Evolutionary conservation across 2,113 vertebrate species (phyloP).

Genomic region (Budorcas taxicolor): DNA sequence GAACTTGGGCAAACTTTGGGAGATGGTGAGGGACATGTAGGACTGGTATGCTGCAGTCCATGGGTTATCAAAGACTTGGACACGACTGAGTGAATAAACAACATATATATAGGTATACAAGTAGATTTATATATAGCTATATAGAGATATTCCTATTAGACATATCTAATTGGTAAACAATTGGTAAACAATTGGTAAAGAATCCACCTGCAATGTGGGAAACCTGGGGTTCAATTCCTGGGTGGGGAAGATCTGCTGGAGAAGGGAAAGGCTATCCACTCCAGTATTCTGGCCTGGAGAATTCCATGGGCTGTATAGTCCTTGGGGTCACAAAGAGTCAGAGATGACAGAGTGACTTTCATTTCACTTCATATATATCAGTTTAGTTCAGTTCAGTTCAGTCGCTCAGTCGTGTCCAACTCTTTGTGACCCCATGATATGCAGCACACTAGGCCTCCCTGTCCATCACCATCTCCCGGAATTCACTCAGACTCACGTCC

Average conservation of each 20-base stretch:
- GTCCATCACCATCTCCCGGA: too few species aligned
- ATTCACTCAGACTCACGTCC: too few species aligned
- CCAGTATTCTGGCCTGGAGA: background rate
- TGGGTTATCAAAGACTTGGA: background rate
- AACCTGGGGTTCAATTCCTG: background rate
- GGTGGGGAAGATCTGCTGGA: background rate
- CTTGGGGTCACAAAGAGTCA: background rate
- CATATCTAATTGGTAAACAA: background rate
- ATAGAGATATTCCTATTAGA: background rate
- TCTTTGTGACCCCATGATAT: too few species aligned
- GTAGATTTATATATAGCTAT: background rate
- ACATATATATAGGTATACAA: background rate
- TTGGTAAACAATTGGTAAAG: background rate
- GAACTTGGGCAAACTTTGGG: background rate
- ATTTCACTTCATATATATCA: background rate
- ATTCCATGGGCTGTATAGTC: background rate
- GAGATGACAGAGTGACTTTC: background rate
- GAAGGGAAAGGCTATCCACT: background rate
- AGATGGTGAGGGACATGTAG: background rate
- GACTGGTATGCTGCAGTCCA: background rate
- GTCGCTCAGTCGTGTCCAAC: too few species aligned
- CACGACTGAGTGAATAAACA: background rate
- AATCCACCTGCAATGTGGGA: background rate
- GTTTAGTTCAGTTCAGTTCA: too few species aligned
- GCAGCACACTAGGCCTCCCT: too few species aligned